Evolutionary conservation across 1,140 invertebrate genomes (phyloP), one percentile per base, ranked within the genome.

Genomic region (Sweltsa coloradensis): DNA sequence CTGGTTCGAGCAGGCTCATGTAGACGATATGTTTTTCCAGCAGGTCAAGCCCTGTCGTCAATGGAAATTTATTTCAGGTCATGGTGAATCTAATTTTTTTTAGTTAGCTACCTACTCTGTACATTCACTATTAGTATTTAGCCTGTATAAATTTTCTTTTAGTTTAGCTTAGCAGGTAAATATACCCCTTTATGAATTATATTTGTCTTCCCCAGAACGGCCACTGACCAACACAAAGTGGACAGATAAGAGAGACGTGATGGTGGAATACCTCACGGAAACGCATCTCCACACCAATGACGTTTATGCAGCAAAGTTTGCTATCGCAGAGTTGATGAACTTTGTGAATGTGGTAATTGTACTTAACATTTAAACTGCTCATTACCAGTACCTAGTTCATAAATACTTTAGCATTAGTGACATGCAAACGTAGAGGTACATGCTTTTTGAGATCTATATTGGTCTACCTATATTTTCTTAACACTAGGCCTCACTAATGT

Each of bases 311-410:
- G 5, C 26, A 21, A 21, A 24, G n/a, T 41, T 41, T 14, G 40
- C 40, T 6, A 14, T 24, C n/a, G 22, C 21, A 3, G 40, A 41
- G 40, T 7, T 41, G 40, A 21, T 41, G 13, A 41, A 41, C 14
- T 24, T 41, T 9, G 6, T 41, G n/a, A 41, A 41, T 19, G 40
- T 22, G 40, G 40, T 41, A 21, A n/a, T n/a, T n/a, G n/a, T n/a
- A n/a, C n/a, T n/a, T n/a, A n/a, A n/a, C n/a, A n/a, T n/a, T n/a
- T n/a, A n/a, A n/a, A n/a, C n/a, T n/a, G n/a, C n/a, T n/a, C n/a
- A n/a, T n/a, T n/a, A n/a, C n/a, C n/a, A n/a, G n/a, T n/a, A n/a
- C n/a, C n/a, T n/a, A n/a, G n/a, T n/a, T n/a, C n/a, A n/a, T n/a
- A n/a, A n/a, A n/a, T n/a, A n/a, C n/a, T n/a, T n/a, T n/a, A n/a